Evolutionary conservation across 2,113 vertebrate species (phyloP).

Genomic region (Promerops cafer): DNA sequence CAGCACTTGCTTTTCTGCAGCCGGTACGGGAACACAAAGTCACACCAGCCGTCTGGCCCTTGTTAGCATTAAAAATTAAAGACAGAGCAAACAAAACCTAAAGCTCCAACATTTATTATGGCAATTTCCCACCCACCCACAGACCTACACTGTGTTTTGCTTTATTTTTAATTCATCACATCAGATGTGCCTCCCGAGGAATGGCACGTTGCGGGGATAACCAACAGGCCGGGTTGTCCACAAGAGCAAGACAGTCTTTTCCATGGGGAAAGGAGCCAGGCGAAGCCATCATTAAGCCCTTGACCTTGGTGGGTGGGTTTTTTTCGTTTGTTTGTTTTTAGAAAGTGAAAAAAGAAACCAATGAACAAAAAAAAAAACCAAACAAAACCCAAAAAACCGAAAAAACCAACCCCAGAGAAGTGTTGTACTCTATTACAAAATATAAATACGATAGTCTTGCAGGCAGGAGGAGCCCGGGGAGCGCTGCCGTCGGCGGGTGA

Average conservation of each 20-base stretch:
- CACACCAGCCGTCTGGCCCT: conserved; percentile 37
- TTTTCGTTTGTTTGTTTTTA: conserved; percentile 32
- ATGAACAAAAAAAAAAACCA: neutral
- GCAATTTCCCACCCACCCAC: conserved; percentile 60
- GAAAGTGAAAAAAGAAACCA: neutral
- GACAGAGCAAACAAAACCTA: conserved; percentile 75
- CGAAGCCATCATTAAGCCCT: conserved; percentile 56
- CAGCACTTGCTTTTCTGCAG: neutral
- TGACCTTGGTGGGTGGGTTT: conserved; percentile 37
- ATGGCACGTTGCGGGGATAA: conserved; percentile 67
- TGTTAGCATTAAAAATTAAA: conserved; percentile 68
- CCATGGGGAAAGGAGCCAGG: conserved; percentile 6
- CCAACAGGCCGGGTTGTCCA: conserved; percentile 60
- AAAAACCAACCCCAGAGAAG: neutral
- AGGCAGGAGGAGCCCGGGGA: conserved; percentile 65
- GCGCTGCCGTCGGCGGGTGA: conserved; percentile 63
- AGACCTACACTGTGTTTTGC: conserved; percentile 19
- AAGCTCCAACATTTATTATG: conserved; percentile 83
- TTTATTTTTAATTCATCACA: conserved; percentile 44
- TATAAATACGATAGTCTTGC: conserved; percentile 82
- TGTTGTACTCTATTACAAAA: conserved; percentile 77
- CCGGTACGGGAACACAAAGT: conserved; percentile 7
- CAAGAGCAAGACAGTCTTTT: conserved; percentile 61
- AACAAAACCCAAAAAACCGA: neutral
- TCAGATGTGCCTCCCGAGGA: conserved; percentile 69